Base-by-base conservation (phyloP, 2,888 invertebrate genomes). In the Stenodema calcarata region DNA sequence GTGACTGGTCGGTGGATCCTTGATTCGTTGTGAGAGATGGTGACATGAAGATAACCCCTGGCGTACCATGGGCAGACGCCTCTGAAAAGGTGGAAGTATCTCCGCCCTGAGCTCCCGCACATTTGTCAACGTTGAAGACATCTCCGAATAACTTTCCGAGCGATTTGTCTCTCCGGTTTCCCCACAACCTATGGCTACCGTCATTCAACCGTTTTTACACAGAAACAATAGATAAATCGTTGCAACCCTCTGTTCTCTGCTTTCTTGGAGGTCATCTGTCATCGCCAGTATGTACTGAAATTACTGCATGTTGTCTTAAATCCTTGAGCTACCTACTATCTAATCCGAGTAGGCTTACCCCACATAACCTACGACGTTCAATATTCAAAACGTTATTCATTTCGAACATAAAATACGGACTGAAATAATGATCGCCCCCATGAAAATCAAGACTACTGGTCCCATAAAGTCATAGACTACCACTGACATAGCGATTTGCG, bases 81-180 rank as follows among this genome's bases (percentile, higher is more conserved):
- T 80, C n/a, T 54, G 30, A 50, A 80, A 80, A 54, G 80, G 50
- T 47, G 47, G 80, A 80, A 54, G 35, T 27, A 80, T 9, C 30
- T 50, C 28, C 54, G 18, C 27, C 54, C 18, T 14, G n/a, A n/a
- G 78, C 78, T 78, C 41, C 78, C 28, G 54, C 47, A 30, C 80
- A 80, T 80, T 80, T 80, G 50, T 80, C 80, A 80, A 80, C 80
- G 80, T 80, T 80, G 80, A 54, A 54, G 54, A 4, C 80, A 47
- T 80, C 80, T 50, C 80, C 73, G 35, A 73, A 73, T 73, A 73
- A 18, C 80, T 80, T 28, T 54, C 30, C 28, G 28, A 47, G 80
- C 54, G 54, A 80, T 80, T 80, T 54, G 80, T 80, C 80, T 50
- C 42, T n/a, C 2, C 76, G 12, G 18, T 1, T 16, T 35, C 42